Evolutionary conservation across 2,797 vertebrate species (phyloP).

Genomic region (Hylomyscus alleni): DNA sequence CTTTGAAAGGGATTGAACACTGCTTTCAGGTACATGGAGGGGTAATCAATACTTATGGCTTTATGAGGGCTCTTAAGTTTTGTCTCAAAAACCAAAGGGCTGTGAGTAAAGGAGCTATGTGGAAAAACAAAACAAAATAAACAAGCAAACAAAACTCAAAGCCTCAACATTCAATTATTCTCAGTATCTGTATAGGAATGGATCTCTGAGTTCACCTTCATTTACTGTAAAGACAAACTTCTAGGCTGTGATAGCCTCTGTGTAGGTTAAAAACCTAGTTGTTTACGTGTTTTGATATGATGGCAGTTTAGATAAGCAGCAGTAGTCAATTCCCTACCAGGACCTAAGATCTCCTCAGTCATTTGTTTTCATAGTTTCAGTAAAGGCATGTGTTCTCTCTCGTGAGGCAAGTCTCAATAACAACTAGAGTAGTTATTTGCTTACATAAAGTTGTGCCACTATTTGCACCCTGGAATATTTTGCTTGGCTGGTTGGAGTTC

Average conservation of each 20-base stretch:
- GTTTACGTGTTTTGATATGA: background rate
- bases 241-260: background rate
- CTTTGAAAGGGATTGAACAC: slow-evolving; percentile 65
- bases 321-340: background rate
- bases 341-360: background rate
- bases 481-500: background rate
- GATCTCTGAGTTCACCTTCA: background rate
- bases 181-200: background rate
- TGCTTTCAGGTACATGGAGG: slow-evolving; percentile 63
- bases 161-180: background rate
- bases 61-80: slow-evolving; percentile 72
- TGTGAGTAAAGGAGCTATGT: slow-evolving; percentile 75
- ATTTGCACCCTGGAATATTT: background rate
- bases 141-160: background rate
- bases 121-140: slow-evolving; percentile 1
- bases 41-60: slow-evolving; percentile 64
- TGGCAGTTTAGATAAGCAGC: background rate
- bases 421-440: background rate
- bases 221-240: background rate
- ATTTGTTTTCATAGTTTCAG: background rate
- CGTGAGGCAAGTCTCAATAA: background rate
- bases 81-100: slow-evolving; percentile 84
- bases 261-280: background rate
- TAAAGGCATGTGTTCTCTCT: background rate
- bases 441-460: background rate